These are phyloP conservation scores for Pteria penguin DNA, from an alignment of 2,888 invertebrate genomes.

Conservation along the genomic window DNA sequence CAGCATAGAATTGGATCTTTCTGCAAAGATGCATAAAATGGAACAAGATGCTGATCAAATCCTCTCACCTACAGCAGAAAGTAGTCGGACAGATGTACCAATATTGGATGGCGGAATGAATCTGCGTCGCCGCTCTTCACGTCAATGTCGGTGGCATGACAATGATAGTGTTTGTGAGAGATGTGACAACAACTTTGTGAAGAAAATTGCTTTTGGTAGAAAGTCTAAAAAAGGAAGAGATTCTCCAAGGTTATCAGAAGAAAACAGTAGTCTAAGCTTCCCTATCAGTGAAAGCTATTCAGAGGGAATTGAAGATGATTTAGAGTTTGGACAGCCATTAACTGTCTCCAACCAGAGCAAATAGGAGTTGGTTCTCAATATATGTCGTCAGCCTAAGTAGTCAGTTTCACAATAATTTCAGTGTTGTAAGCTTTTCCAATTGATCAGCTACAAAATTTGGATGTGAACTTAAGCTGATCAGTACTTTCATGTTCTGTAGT, in stretches of 20 bases:
- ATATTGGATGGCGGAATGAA: neutral
- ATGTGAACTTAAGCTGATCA: too few relatives aligned
- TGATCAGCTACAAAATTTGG: too few relatives aligned
- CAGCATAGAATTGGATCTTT: neutral
- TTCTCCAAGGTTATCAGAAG: neutral
- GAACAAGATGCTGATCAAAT: constrained; percentile 8
- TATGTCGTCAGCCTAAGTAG: too few relatives aligned
- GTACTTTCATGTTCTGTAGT: too few relatives aligned
- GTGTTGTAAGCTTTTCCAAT: too few relatives aligned
- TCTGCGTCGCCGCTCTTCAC: constrained; percentile 15
- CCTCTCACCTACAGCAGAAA: neutral
- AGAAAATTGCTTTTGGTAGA: constrained; percentile 36
- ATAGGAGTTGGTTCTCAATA: too few relatives aligned
- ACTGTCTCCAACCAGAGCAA: too few relatives aligned
- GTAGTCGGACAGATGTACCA: neutral
- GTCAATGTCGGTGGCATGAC: constrained; percentile 43
- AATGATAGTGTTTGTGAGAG: constrained; percentile 42
- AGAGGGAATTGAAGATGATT: neutral
- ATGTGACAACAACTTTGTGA: constrained; percentile 37
- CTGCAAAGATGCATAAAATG: neutral
- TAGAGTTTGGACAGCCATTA: too few relatives aligned
- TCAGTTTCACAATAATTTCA: too few relatives aligned
- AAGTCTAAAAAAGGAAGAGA: constrained; percentile 13
- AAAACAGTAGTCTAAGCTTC: neutral
- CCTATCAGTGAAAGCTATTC: neutral